Base-by-base conservation (phyloP, 2,797 vertebrate species). In the Zenarchopterus dispar region DNA sequence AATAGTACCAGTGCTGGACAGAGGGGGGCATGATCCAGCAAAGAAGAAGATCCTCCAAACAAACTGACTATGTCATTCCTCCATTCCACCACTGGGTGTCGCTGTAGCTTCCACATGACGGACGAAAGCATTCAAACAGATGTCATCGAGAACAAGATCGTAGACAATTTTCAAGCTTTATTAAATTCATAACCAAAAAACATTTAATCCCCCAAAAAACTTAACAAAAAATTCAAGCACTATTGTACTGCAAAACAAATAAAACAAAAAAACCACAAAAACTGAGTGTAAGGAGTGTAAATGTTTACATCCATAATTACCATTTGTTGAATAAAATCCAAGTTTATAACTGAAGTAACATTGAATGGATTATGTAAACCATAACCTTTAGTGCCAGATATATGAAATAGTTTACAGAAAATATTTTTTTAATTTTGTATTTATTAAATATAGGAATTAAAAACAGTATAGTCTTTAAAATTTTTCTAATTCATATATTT, bases 111-210 rank as follows among this genome's bases (percentile, higher is more conserved):
- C 8, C 4, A 10, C 33, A 42, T 9, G 11, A 2, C 13, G 3
- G 21, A 18, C 2, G 2, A 19, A 62, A 42, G 36, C 19, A 33
- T 8, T 26, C 9, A 56, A 28, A 1, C n/a, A 36, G 43, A 33
- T 44, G 11, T 42, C 41, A 19, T n/a, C 4, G 52, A 47, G 43
- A 11, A 7, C 0, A 46, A 47, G 33, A 33, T 31, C 39, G 48
- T 44, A 52, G 9, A 57, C 43, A 26, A 56, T 10, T 77, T 78
- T 52, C 69, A 81, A 84, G 56, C 84, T 86, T 84, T 75, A 84
- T 89, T 89, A 76, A 84, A 81, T 71, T 75, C 77, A 83, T 77
- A 64, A 84, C 80, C 72, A 84, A 87, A 77, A 72, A 80, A 39
- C 62, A 64, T 45, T 64, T 67, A 82, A 80, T 58, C 67, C 73